phyloP scores from a whole-genome alignment of 2,888 invertebrate species.

The Xestia rhomboidea region DNA sequence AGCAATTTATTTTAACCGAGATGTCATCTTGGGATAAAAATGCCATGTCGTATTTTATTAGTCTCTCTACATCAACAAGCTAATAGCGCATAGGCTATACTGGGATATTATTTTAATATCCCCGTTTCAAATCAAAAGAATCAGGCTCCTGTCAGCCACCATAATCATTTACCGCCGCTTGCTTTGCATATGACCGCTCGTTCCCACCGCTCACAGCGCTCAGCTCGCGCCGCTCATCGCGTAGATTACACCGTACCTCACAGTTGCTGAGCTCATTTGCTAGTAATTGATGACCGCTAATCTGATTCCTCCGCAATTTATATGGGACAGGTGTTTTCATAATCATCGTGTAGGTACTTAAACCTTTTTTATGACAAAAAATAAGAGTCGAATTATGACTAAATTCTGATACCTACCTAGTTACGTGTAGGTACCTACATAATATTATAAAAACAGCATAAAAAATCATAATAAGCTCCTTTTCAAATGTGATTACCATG shows the following conservation, averaged over 20 bases:
- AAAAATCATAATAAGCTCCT: neutral
- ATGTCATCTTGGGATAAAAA: no score
- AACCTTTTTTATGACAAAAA: neutral
- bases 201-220: neutral
- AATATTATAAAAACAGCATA: neutral
- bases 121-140: neutral
- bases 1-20: neutral
- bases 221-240: conserved; percentile 18
- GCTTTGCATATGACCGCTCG: conserved; percentile 8
- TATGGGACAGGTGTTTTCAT: conserved; percentile 49
- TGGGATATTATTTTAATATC: neutral
- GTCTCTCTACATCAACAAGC: neutral
- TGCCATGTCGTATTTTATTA: neutral
- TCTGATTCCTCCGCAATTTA: conserved; percentile 59
- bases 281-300: conserved; percentile 62
- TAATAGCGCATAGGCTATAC: neutral
- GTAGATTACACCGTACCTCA: conserved; percentile 41
- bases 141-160: neutral
- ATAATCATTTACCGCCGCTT: neutral
- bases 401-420: neutral
- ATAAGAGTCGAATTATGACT: neutral
- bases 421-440: no score
- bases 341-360: conserved; percentile 15
- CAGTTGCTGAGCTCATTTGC: conserved; percentile 62
- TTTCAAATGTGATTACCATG: neutral